A percentile compares a stretch with the other conserved stretches of the same genome.
phyloP scores from a whole-genome alignment of 2,797 vertebrate species.

The Okamejei kenojei region DNA sequence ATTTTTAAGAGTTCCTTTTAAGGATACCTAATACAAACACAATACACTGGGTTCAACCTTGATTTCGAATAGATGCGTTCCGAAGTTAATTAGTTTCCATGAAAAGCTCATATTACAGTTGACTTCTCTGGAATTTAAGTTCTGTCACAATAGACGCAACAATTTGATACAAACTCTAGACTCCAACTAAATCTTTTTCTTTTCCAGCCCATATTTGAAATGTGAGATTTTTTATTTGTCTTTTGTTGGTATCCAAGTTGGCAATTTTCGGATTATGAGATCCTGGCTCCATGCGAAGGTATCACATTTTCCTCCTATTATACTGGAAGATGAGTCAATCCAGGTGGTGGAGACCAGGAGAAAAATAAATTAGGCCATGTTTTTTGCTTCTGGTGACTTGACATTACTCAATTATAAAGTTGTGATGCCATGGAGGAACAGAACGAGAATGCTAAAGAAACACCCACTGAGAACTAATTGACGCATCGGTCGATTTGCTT shows the following conservation, averaged over 20 bases:
- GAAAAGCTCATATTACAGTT: constrained; percentile 2
- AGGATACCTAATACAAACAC: neutral
- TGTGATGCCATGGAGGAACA: neutral
- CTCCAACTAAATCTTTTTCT: neutral
- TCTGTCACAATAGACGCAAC: neutral
- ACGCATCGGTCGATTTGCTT: too few species aligned
- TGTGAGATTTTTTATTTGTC: neutral
- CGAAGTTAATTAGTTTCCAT: neutral
- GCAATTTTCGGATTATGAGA: constrained; percentile 36
- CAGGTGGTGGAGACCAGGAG: neutral
- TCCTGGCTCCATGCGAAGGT: neutral
- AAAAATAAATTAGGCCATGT: neutral
- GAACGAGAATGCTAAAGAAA: neutral
- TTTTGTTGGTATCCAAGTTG: constrained; percentile 19
- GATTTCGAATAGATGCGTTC: neutral
- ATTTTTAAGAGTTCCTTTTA: neutral
- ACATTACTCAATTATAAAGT: neutral
- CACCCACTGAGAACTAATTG: neutral
- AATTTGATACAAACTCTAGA: constrained; percentile 1
- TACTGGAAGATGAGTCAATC: neutral
- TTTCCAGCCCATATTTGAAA: constrained; percentile 18
- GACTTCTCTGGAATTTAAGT: neutral
- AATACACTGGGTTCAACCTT: neutral
- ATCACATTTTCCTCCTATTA: constrained; percentile 8
- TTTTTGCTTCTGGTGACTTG: neutral